Conservation (phyloP, 1,140 invertebrate genomes). For the Microplitis mediator region DNA sequence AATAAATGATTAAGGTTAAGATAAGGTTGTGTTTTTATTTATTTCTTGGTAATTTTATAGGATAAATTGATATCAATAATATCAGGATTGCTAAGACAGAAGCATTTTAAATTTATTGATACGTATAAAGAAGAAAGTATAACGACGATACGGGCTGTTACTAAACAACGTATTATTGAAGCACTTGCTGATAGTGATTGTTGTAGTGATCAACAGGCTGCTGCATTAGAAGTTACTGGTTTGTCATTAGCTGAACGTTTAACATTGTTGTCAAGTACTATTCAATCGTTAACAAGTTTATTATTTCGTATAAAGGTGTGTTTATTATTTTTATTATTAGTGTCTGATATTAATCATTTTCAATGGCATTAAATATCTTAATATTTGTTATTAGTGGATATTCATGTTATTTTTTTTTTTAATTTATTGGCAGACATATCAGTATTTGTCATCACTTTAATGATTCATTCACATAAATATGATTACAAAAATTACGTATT, state of each 20-base stretch:
- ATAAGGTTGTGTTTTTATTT: neutral
- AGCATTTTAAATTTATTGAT: constrained; percentile 87
- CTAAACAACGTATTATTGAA: constrained; percentile 88
- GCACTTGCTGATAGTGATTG: constrained; percentile 72
- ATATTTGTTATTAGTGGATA: too few relatives aligned
- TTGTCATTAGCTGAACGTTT: constrained; percentile 81
- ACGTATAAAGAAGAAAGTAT: constrained; percentile 88
- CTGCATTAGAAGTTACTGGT: constrained; percentile 56
- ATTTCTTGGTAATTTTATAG: constrained; percentile 50
- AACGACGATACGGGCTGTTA: constrained; percentile 83
- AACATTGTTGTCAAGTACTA: constrained; percentile 76
- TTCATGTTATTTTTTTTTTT: too few relatives aligned
- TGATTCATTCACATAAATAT: too few relatives aligned
- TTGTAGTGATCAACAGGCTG: constrained; percentile 60
- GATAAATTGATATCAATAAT: constrained; percentile 88
- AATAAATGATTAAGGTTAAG: neutral
- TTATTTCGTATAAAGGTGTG: constrained; percentile 69
- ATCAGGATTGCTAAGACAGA: constrained; percentile 84
- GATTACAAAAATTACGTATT: too few relatives aligned
- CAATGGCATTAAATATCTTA: too few relatives aligned
- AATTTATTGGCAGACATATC: too few relatives aligned
- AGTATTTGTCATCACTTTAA: too few relatives aligned
- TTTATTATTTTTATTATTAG: constrained; percentile 15
- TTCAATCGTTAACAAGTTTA: constrained; percentile 63
- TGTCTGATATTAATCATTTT: neutral